These are phyloP conservation scores for Bhutanitis thaidina DNA, from an alignment of 2,888 invertebrate species.

Conservation along the genomic window DNA sequence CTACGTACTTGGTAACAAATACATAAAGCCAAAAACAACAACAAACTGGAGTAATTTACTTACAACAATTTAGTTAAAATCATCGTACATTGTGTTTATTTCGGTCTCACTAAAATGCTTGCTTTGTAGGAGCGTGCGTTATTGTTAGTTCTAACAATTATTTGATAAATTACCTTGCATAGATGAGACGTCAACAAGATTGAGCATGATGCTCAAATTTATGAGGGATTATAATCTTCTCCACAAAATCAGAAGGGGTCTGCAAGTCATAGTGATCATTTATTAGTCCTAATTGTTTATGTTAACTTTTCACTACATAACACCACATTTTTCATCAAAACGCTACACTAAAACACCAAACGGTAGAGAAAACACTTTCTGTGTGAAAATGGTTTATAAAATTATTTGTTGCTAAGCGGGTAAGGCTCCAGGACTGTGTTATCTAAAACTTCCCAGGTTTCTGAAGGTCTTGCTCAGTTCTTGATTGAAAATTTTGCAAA, in stretches of 20 bases:
- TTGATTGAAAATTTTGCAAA: too few relatives aligned
- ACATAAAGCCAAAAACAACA: too few relatives aligned
- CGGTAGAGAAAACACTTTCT: too few relatives aligned
- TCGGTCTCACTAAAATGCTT: slow-evolving; percentile 3
- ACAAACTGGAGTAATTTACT: too few relatives aligned
- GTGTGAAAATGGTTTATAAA: too few relatives aligned
- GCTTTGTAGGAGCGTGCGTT: neutral
- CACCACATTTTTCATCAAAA: too few relatives aligned
- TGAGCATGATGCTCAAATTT: slow-evolving; percentile 5
- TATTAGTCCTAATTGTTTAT: neutral
- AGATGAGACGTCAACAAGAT: neutral
- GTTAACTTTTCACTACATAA: neutral
- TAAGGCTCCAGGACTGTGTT: too few relatives aligned
- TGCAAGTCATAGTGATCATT: slow-evolving; percentile 13
- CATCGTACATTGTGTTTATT: slow-evolving; percentile 8
- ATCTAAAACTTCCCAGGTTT: too few relatives aligned
- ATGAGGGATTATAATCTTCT: neutral
- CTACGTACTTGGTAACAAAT: too few relatives aligned
- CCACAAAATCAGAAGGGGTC: neutral
- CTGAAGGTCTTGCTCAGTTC: too few relatives aligned
- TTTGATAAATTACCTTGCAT: slow-evolving; percentile 13
- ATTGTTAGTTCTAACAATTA: slow-evolving; percentile 13
- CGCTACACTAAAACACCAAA: too few relatives aligned
- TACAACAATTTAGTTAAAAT: neutral
- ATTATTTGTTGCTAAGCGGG: too few relatives aligned